Evolutionary conservation across 2,888 invertebrate genomes (phyloP), one percentile per base, ranked within the genome.

Genomic region (Vanessa cardui): DNA sequence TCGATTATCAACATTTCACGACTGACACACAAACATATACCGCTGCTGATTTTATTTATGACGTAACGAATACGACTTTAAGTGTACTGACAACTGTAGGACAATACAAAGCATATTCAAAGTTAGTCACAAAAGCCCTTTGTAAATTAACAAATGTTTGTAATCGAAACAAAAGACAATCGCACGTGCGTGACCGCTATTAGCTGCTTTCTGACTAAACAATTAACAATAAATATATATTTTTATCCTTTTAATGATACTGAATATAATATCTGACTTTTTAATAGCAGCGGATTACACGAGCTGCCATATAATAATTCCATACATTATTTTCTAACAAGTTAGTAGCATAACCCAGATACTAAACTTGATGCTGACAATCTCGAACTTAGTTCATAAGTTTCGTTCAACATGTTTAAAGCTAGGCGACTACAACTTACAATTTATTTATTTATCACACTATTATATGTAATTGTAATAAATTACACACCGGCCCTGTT

Each of bases 101-200:
- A 73, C 69, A 72, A 65, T 71, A 61, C 62, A 56, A 20, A 70
- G 64, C 64, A 62, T 63, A 65, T 60, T 64, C 70, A 69, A 69
- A 71, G 59, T 16, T 44, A 26, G 63, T 45, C 47, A 71, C 70
- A 74, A 73, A 73, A 66, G 62, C 61, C 70, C 58, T 68, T 73
- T 72, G 67, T 64, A 69, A 64, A 73, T 70, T 68, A 66, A 59
- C 64, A 61, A 71, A 69, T 68, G 62, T 71, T 70, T 68, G 71
- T 61, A 66, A 66, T 67, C 46, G 54, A 75, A 70, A 77, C 73
- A 75, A 76, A 73, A 74, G 74, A 81, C 80, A 82, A 80, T 78
- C 72, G 78, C 83, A 85, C 82, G 81, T 83, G 83, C 81, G 77
- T 70, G 49, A 61, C 45, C 44, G 47, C 46, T 63, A 45, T 54